A percentile compares a stretch with the other conserved stretches of the same genome.
phyloP scores from a whole-genome alignment of 2,888 invertebrate genomes.

The Agonopterix subpropinquella region DNA sequence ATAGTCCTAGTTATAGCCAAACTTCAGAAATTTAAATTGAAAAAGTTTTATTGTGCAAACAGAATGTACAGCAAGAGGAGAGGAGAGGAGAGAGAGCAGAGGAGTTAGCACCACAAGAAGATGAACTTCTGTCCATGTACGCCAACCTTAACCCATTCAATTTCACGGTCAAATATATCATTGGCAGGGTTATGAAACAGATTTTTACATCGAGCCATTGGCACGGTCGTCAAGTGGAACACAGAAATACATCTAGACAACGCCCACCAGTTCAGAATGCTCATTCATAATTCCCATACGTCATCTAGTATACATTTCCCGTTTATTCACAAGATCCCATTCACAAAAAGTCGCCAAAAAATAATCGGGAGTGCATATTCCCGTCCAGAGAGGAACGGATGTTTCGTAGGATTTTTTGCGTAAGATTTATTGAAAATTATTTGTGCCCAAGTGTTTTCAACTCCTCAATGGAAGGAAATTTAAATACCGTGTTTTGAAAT shows the following conservation, averaged over 20 bases:
- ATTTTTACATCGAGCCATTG: constrained; percentile 61
- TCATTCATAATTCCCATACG: constrained; percentile 56
- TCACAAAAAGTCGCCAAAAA: constrained; percentile 29
- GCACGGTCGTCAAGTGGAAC: constrained; percentile 61
- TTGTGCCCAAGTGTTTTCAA: background rate
- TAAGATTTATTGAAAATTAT: constrained; percentile 23
- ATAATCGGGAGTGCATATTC: constrained; percentile 12
- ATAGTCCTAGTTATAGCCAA: too few relatives aligned
- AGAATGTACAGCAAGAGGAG: too few relatives aligned
- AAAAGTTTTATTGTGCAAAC: too few relatives aligned
- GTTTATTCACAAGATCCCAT: constrained; percentile 26
- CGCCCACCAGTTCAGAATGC: constrained; percentile 42
- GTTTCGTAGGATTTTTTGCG: constrained; percentile 51
- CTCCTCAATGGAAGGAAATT: too few relatives aligned
- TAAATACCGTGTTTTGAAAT: background rate
- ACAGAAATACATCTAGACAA: constrained; percentile 63
- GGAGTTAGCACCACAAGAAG: background rate
- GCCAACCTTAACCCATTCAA: constrained; percentile 35
- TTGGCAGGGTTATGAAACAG: constrained; percentile 55
- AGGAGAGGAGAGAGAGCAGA: too few relatives aligned
- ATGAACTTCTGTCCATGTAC: constrained; percentile 6
- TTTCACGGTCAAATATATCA: constrained; percentile 58
- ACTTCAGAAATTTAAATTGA: too few relatives aligned
- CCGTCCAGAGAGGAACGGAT: constrained; percentile 23
- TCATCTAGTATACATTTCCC: constrained; percentile 41